A percentile compares a stretch with the other conserved stretches of the same genome.
Evolutionary conservation across 1,140 invertebrate genomes (phyloP).

Genomic region (Saxidomus purpurata): DNA sequence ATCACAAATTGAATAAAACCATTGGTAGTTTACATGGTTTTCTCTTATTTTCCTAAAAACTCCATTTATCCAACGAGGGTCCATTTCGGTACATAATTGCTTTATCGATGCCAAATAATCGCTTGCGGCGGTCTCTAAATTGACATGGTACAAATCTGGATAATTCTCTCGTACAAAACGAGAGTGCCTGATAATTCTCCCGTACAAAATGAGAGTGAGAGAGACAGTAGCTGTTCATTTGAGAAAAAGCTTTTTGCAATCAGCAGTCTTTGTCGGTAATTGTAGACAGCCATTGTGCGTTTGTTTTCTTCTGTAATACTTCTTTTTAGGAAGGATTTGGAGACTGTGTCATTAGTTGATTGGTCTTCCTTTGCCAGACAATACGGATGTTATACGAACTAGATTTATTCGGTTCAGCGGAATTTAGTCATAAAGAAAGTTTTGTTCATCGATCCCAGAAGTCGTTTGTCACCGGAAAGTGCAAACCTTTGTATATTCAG

Average conservation of each 20-base stretch:
- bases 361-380: neutral
- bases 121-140: conserved; percentile 18
- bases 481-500: too few relatives aligned
- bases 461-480: too few relatives aligned
- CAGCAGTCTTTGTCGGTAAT: neutral
- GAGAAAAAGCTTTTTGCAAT: neutral
- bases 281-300: neutral
- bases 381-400: too few relatives aligned
- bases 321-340: neutral
- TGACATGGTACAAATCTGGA: conserved; percentile 28
- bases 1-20: neutral
- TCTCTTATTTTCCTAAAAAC: neutral
- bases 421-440: too few relatives aligned
- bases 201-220: neutral
- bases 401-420: too few relatives aligned
- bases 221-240: neutral
- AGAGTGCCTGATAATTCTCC: conserved; percentile 25
- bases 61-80: conserved; percentile 14
- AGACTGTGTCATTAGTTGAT: neutral
- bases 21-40: neutral
- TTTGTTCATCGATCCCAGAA: too few relatives aligned
- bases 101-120: conserved; percentile 45
- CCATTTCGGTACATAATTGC: conserved; percentile 10
- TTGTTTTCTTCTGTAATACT: neutral
- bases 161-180: conserved; percentile 1